phyloP scores from a whole-genome alignment of 2,888 invertebrate genomes.

The Matsumyia berberina region DNA sequence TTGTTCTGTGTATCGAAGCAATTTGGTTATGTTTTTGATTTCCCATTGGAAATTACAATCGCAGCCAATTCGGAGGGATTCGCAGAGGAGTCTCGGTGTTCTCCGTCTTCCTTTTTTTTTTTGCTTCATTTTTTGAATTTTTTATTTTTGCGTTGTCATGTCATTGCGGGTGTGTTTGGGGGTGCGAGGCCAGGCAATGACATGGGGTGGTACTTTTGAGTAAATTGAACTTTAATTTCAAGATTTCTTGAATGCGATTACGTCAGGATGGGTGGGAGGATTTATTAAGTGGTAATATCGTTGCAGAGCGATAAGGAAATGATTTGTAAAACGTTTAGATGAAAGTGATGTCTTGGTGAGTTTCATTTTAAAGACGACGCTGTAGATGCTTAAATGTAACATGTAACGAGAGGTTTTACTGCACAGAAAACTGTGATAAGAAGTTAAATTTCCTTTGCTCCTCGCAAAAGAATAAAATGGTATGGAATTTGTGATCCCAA shows the following conservation, averaged over 20 bases:
- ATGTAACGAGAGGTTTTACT: background rate
- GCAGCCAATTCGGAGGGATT: conserved; percentile 52
- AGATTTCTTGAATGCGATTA: conserved; percentile 46
- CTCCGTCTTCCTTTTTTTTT: background rate
- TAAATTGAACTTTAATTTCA: conserved; percentile 55
- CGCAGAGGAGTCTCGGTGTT: conserved; percentile 6
- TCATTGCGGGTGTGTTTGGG: conserved; percentile 1
- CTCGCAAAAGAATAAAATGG: too few relatives aligned
- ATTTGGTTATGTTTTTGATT: conserved; percentile 67
- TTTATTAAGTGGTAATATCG: conserved; percentile 43
- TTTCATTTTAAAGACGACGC: background rate
- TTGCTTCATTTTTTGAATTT: background rate
- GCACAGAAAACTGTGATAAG: too few relatives aligned
- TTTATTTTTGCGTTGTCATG: conserved; percentile 20
- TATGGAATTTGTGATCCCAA: too few relatives aligned
- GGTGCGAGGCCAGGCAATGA: background rate
- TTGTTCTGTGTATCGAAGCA: conserved; percentile 51
- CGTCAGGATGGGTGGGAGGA: background rate
- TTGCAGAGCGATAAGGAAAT: conserved; percentile 40
- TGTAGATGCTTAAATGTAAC: background rate
- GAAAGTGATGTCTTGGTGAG: background rate
- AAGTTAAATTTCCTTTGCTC: too few relatives aligned
- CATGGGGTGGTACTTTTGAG: conserved; percentile 16
- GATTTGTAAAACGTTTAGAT: conserved; percentile 22
- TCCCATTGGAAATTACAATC: conserved; percentile 72